Evolutionary conservation across 2,888 invertebrate species (phyloP).

Genomic region (Gandaritis pyraliata): DNA sequence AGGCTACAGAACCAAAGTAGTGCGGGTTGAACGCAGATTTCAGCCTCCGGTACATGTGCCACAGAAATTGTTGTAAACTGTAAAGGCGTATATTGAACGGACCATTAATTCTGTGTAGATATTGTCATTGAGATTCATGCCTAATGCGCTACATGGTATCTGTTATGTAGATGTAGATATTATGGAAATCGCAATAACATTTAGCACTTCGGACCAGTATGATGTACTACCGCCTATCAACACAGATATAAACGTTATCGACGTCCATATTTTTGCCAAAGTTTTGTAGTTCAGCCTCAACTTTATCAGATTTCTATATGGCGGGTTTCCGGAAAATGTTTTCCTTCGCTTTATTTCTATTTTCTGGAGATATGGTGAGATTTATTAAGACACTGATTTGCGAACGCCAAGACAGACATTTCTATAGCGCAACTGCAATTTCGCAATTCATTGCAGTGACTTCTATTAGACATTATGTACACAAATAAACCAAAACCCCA

Average conservation of each 20-base stretch:
- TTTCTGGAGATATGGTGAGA: slow-evolving; percentile 13
- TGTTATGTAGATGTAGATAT: slow-evolving; percentile 24
- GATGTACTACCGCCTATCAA: slow-evolving; percentile 38
- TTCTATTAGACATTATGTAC: neutral
- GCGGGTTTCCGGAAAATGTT: slow-evolving; percentile 23
- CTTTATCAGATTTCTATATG: slow-evolving; percentile 26
- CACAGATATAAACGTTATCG: slow-evolving; percentile 39
- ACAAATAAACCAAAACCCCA: slow-evolving; percentile 3
- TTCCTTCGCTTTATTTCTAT: slow-evolving; percentile 12
- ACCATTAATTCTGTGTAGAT: slow-evolving; percentile 41
- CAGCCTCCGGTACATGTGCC: slow-evolving; percentile 13
- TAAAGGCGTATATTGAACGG: slow-evolving; percentile 25
- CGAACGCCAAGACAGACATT: slow-evolving; percentile 9
- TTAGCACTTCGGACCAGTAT: slow-evolving; percentile 32
- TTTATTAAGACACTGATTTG: slow-evolving; percentile 23
- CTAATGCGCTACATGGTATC: slow-evolving; percentile 33
- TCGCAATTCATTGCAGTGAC: slow-evolving; percentile 1
- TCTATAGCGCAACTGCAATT: slow-evolving; percentile 10
- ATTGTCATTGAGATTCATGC: slow-evolving; percentile 39
- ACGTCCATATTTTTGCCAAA: slow-evolving; percentile 37
- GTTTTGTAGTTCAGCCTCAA: slow-evolving; percentile 11
- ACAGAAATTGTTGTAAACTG: slow-evolving; percentile 6
- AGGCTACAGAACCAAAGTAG: no score
- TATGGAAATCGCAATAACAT: slow-evolving; percentile 39
- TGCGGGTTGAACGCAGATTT: no score